Base-by-base conservation (phyloP, 2,888 invertebrate species). In the Serripes groenlandicus region DNA sequence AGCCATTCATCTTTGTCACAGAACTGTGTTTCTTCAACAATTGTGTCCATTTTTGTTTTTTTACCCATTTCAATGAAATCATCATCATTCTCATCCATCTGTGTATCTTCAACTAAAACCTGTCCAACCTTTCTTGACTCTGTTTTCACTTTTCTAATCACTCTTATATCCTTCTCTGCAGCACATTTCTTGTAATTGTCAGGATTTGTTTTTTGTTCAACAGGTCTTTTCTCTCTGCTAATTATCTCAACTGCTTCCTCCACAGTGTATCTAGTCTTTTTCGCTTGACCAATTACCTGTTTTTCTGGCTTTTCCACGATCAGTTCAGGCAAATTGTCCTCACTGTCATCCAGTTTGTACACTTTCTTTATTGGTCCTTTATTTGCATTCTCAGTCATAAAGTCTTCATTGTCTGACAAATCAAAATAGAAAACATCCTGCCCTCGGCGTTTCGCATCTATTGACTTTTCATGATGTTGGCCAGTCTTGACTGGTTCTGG, bases 401-500 rank as follows among this genome's bases (percentile, higher is more conserved):
- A 66, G 32, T 66, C 66, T 32, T 62, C 62, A 62, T 62, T 32
- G 26, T 66, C 42, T 9, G 37, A 28, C 21, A 66, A 23, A 42
- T 66, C 42, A 42, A 66, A 66, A 15, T 42, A 34, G 15, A 28
- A 15, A n/a, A 66, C 66, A 15, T 35, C 66, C 4, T 82, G 62
- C 23, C 89, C 87, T 42, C 88, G 78, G 56, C 68, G 81, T 56
- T 89, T 89, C 26, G 78, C 60, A 74, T 89, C 90, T 18, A 91
- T 75, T 11, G 91, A 87, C 30, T 66, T 85, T 0, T 84, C 71
- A 72, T 79, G 64, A 68, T 91, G 91, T 64, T 80, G 81, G 0
- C 92, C 92, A 23, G 85, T 72, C 56, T 85, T 87, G 0, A 92
- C 88, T 1, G 92, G 88, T 62, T 86, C 86, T 7, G 87, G 88